Evolutionary conservation across 2,888 invertebrate species (phyloP), one percentile per base, ranked within the genome.

Genomic region (Girardia tigrina): DNA sequence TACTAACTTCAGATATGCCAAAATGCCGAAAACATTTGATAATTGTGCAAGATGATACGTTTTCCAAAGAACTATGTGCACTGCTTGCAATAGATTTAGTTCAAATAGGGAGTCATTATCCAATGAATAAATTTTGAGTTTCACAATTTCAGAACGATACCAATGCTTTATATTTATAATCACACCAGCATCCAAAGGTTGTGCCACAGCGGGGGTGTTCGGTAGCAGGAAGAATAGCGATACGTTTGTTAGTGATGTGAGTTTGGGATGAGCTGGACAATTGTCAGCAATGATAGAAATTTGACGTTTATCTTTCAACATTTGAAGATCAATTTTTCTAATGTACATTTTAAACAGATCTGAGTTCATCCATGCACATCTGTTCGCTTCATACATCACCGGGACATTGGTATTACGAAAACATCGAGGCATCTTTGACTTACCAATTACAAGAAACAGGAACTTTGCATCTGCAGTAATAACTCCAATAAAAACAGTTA

Each of bases 101-200:
- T n/a, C n/a, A n/a, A n/a, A n/a, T n/a, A n/a, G n/a, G n/a, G n/a
- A n/a, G n/a, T n/a, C n/a, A n/a, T n/a, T n/a, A n/a, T n/a, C n/a
- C n/a, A n/a, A n/a, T n/a, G n/a, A n/a, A n/a, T n/a, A n/a, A n/a
- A n/a, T n/a, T n/a, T n/a, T n/a, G n/a, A n/a, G n/a, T n/a, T n/a
- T n/a, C n/a, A n/a, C n/a, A n/a, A n/a, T n/a, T n/a, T n/a, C n/a
- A n/a, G n/a, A n/a, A n/a, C n/a, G n/a, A n/a, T n/a, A n/a, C n/a
- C n/a, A n/a, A n/a, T n/a, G n/a, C n/a, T n/a, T n/a, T n/a, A n/a
- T n/a, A n/a, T n/a, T n/a, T n/a, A n/a, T 74, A 12, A 79, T 79
- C 20, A 80, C 77, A 0, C 79, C 79, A 70, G 79, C 78, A 74
- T 79, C 79, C 78, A 80, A 79, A 1, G 80, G 80, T 56, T 80